These are phyloP conservation scores for Ictalurus punctatus DNA, from an alignment of 2,113 vertebrate species.

Conservation along the genomic window DNA sequence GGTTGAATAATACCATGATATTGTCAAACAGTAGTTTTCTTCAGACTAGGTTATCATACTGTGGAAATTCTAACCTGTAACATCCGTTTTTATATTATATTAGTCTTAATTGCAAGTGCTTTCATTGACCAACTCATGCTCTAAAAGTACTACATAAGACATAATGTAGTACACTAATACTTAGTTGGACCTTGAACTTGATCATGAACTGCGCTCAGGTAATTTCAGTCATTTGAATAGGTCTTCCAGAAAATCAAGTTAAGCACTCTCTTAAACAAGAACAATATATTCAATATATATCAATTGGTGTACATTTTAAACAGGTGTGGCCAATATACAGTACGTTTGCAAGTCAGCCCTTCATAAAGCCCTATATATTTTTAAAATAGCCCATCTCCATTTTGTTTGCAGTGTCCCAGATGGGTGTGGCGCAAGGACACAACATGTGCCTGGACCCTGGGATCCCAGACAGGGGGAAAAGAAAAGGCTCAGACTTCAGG, in stretches of 20 bases:
- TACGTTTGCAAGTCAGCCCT: neutral
- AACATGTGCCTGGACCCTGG: conserved; percentile 99
- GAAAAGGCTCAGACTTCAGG: conserved; percentile 98
- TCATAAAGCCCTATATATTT: neutral
- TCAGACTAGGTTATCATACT: neutral
- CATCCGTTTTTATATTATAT: neutral
- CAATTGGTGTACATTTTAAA: neutral
- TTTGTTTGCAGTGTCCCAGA: conserved; percentile 89
- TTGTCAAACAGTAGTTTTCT: neutral
- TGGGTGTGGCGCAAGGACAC: conserved; percentile 97
- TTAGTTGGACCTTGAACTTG: no score
- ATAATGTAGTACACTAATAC: neutral
- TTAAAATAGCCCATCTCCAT: neutral
- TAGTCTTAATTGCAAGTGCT: neutral
- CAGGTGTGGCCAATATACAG: neutral
- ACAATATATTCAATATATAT: neutral
- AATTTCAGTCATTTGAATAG: neutral
- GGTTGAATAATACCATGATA: neutral
- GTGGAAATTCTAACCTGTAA: neutral
- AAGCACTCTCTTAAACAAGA: neutral
- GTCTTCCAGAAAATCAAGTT: neutral
- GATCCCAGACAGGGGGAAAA: conserved; percentile 95
- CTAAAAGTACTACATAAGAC: neutral
- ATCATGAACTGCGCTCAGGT: neutral
- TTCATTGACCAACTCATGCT: neutral